Evolutionary conservation across 2,888 invertebrate genomes (phyloP).

Genomic region (Plebejus argus): DNA sequence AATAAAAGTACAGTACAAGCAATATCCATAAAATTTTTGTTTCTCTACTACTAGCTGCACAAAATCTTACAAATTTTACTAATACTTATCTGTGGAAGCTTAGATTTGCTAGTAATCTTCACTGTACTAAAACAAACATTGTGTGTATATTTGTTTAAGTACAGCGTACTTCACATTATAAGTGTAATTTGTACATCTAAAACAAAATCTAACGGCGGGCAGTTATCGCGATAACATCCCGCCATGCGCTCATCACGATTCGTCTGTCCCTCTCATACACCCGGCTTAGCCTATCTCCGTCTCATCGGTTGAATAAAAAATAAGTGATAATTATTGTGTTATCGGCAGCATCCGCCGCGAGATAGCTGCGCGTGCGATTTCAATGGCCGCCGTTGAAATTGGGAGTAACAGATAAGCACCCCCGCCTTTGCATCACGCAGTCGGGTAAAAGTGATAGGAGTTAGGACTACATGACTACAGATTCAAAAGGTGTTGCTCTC

Average conservation of each 20-base stretch:
- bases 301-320: slow-evolving; percentile 62
- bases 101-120: too few relatives aligned
- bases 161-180: background rate
- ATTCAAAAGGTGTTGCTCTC: too few relatives aligned
- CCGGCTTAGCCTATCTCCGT: slow-evolving; percentile 51
- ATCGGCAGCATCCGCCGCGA: slow-evolving; percentile 67
- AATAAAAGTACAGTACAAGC: too few relatives aligned
- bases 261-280: slow-evolving; percentile 54
- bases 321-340: slow-evolving; percentile 55
- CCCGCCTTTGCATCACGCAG: background rate
- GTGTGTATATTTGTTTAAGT: background rate
- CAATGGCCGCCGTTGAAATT: slow-evolving; percentile 34
- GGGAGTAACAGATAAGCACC: background rate
- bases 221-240: slow-evolving; percentile 55
- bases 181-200: slow-evolving; percentile 27
- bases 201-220: slow-evolving; percentile 34
- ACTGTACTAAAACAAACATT: too few relatives aligned
- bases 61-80: too few relatives aligned
- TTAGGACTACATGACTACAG: too few relatives aligned
- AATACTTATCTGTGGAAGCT: too few relatives aligned
- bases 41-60: too few relatives aligned
- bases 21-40: too few relatives aligned
- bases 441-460: background rate
- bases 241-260: slow-evolving; percentile 68
- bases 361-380: slow-evolving; percentile 27